Base-by-base conservation (phyloP, 64 coral and sea anemone species). In the Porites lutea region DNA sequence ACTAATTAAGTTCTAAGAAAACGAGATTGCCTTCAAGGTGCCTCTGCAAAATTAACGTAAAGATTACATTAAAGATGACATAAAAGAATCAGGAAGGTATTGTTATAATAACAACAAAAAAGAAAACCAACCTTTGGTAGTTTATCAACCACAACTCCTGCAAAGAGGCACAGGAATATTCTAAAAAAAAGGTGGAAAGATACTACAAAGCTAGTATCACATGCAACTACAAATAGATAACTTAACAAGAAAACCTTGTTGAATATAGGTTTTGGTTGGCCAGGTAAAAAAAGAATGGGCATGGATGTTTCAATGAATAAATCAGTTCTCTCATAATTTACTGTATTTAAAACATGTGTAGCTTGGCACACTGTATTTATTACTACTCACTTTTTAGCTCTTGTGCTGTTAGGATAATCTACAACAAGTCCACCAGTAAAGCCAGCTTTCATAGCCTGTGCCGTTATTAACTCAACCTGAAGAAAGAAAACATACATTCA, bases 341-440 rank as follows among this genome's bases (percentile, higher is more conserved):
- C 1, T 37, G 27, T 37, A 37, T 37, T 0, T 37, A 37, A 37
- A 37, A 37, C 27, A 37, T 37, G 27, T 37, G 27, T 37, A 8
- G 70, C 70, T 10, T 72, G 70, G 6, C n/a, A 8, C 5, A 46
- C 44, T 72, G 6, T 72, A 14, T 72, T 14, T 72, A 6, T 72
- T 45, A 2, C 23, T 6, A 13, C 95, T 90, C 75, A 96, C 95
- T 98, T 98, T 82, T 98, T 98, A 51, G 97, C 97, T 78, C 94
- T 88, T 18, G 97, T 96, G 79, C 97, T 98, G 94, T 98, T 98
- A 4, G 97, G 97, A 70, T 98, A 98, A 75, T 98, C 97, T 47
- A 98, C 94, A 14, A 98, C 97, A 52, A 98, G 64, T 2, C 97
- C 97, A 18, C 97, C 97, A 43, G 97, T 98, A 27, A 98, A 98